These are phyloP conservation scores for Ploceus nigricollis DNA, from an alignment of 2,113 vertebrate genomes.

Conservation along the genomic window DNA sequence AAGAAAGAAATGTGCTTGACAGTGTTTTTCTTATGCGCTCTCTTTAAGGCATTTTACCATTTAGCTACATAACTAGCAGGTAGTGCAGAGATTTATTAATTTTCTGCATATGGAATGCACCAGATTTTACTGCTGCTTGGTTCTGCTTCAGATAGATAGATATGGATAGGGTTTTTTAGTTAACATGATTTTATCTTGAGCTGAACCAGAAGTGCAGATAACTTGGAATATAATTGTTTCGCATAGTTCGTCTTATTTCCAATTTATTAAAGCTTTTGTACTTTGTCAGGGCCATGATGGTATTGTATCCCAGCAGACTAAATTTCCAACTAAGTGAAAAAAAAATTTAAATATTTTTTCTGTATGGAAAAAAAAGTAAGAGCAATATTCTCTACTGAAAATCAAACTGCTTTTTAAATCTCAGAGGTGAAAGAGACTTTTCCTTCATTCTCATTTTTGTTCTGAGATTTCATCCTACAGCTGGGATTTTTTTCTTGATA, in stretches of 20 bases:
- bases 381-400: background rate
- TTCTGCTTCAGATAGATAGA: background rate
- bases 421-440: background rate
- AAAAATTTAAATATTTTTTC: background rate
- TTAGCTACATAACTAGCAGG: background rate
- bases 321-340: background rate
- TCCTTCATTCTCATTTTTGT: background rate
- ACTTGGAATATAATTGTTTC: background rate
- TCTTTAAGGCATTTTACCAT: background rate
- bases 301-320: background rate
- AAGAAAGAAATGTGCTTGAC: fast-evolving
- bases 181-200: background rate
- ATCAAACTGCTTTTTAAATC: background rate
- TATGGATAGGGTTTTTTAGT: background rate
- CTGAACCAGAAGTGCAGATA: background rate
- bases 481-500: background rate
- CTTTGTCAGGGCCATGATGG: background rate
- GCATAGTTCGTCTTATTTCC: background rate
- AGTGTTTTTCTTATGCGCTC: background rate
- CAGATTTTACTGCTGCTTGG: background rate
- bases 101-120: background rate
- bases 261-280: background rate
- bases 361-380: background rate
- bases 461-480: background rate
- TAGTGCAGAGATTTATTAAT: background rate